These are phyloP conservation scores for Phyllotreta striolata DNA, from an alignment of 2,888 invertebrate species.

Conservation along the genomic window DNA sequence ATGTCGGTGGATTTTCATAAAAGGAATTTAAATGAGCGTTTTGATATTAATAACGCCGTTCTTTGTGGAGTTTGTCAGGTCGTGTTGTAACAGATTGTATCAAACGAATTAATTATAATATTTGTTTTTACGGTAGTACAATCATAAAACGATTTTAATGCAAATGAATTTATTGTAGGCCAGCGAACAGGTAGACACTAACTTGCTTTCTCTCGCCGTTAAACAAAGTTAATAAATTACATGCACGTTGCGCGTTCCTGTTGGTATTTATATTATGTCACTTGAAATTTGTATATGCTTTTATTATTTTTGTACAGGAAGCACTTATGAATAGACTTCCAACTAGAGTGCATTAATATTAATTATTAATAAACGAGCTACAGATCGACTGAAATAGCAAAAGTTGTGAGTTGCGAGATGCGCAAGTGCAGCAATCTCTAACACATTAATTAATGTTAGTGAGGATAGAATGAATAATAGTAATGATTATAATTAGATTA, in stretches of 20 bases:
- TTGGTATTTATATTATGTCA: conserved; percentile 14
- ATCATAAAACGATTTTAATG: conserved; percentile 28
- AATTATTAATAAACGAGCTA: too few species aligned
- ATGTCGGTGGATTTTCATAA: conserved; percentile 43
- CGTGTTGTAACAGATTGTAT: conserved; percentile 25
- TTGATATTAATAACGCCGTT: conserved; percentile 36
- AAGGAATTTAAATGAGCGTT: conserved; percentile 35
- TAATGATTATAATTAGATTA: too few species aligned
- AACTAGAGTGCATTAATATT: too few species aligned
- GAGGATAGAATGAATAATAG: too few species aligned
- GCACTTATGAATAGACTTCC: too few species aligned
- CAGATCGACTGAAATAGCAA: too few species aligned
- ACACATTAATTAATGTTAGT: too few species aligned
- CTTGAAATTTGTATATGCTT: not conserved
- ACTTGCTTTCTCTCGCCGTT: conserved; percentile 11
- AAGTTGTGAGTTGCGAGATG: too few species aligned
- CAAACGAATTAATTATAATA: conserved; percentile 29
- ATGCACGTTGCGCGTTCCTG: not conserved
- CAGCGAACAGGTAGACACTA: not conserved
- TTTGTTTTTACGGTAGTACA: conserved; percentile 23
- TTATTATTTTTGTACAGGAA: not conserved
- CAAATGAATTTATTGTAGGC: conserved; percentile 8
- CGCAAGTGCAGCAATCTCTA: too few species aligned
- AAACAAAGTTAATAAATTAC: conserved; percentile 13
- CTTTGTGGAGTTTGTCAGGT: conserved; percentile 30